Conservation (phyloP, 2,888 invertebrate species). For the Germaria angustata region DNA sequence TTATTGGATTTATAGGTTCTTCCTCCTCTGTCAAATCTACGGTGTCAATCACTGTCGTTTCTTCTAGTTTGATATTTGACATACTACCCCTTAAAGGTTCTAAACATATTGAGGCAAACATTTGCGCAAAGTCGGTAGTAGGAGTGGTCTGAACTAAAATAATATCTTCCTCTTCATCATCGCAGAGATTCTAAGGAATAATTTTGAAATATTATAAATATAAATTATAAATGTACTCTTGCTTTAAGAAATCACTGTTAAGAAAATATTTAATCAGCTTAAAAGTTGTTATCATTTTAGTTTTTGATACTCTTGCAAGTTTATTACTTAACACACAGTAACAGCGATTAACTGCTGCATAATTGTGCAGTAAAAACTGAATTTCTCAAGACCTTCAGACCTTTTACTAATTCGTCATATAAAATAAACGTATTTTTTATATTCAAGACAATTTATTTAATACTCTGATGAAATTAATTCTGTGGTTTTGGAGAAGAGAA, state of each 20-base stretch:
- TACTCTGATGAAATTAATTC: no score
- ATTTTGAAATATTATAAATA: not conserved
- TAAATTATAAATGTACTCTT: not conserved
- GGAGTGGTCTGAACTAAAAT: not conserved
- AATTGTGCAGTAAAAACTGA: conserved; percentile 38
- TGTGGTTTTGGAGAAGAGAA: not conserved
- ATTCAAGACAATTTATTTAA: not conserved
- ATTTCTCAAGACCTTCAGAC: conserved; percentile 71
- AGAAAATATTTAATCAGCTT: conserved; percentile 35
- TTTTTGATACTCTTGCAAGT: conserved; percentile 45
- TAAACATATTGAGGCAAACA: conserved; percentile 24
- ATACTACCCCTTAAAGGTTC: conserved; percentile 26
- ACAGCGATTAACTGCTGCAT: conserved; percentile 74
- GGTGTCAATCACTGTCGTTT: conserved; percentile 35
- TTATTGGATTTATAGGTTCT: not conserved
- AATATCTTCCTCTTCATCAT: conserved; percentile 54
- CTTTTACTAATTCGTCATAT: conserved; percentile 76
- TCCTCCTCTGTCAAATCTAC: conserved; percentile 52
- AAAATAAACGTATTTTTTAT: not conserved
- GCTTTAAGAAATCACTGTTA: not conserved
- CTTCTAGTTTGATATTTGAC: conserved; percentile 42
- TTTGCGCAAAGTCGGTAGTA: conserved; percentile 35
- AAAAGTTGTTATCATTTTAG: conserved; percentile 51
- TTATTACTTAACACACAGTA: conserved; percentile 51
- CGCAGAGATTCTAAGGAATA: conserved; percentile 54